phyloP scores from a whole-genome alignment of 2,113 vertebrate genomes.

The Myotis lucifugus region DNA sequence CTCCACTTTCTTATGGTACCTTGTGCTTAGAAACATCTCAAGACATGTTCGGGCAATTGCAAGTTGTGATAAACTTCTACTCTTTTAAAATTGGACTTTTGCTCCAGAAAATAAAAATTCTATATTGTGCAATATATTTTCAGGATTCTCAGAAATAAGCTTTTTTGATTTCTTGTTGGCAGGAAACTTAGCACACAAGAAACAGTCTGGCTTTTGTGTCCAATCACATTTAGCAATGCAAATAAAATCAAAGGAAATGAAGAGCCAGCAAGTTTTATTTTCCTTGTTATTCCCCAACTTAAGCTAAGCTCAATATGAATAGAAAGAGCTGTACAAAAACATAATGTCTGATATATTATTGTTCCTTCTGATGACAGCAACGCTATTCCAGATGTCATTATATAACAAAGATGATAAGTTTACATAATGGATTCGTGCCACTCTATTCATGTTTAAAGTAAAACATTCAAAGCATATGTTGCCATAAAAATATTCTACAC shows the following conservation, averaged over 20 bases:
- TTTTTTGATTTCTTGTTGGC: constrained; percentile 34
- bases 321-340: constrained; percentile 20
- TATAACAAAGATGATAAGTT: constrained; percentile 5
- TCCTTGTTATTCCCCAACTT: constrained; percentile 56
- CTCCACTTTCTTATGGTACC: background rate
- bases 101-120: background rate
- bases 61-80: constrained; percentile 38
- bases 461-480: constrained; percentile 47
- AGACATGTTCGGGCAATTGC: background rate
- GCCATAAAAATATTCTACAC: background rate
- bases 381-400: background rate
- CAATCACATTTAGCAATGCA: constrained; percentile 53
- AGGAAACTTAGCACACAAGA: constrained; percentile 33
- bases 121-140: constrained; percentile 26
- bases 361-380: constrained; percentile 3
- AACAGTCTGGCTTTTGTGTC: constrained; percentile 56
- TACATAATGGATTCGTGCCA: background rate
- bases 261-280: constrained; percentile 33
- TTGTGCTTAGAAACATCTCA: constrained; percentile 37
- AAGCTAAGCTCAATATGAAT: constrained; percentile 26
- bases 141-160: constrained; percentile 39
- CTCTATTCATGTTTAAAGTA: background rate
- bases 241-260: constrained; percentile 63
- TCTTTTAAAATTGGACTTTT: constrained; percentile 32
- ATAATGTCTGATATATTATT: constrained; percentile 20